Conservation (phyloP, 2,113 vertebrate species). For the Charadrius vociferus region DNA sequence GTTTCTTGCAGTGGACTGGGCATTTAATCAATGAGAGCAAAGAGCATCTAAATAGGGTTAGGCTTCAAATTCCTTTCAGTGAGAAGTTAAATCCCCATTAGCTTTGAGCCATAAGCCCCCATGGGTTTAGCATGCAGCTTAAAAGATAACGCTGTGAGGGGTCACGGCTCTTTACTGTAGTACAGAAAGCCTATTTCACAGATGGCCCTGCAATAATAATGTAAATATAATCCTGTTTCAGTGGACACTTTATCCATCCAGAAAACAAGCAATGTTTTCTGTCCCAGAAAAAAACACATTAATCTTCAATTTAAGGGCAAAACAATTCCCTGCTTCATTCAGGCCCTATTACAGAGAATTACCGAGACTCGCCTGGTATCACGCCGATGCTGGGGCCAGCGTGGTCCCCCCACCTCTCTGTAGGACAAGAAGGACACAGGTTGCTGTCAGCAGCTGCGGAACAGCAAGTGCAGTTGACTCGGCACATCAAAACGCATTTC, state of each 20-base stretch:
- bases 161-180: slow-evolving; percentile 39
- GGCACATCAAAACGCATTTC: background rate
- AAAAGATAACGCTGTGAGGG: slow-evolving; percentile 47
- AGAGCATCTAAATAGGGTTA: slow-evolving; percentile 64
- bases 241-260: slow-evolving; percentile 48
- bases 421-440: background rate
- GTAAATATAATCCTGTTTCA: slow-evolving; percentile 63
- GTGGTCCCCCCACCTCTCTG: background rate
- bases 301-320: slow-evolving; percentile 36
- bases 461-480: background rate
- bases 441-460: background rate
- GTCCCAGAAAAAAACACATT: background rate
- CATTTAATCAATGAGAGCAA: slow-evolving; percentile 57
- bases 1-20: slow-evolving; percentile 12
- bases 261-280: slow-evolving; percentile 43
- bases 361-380: background rate
- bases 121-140: slow-evolving; percentile 39
- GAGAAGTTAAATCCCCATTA: slow-evolving; percentile 62
- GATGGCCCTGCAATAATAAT: slow-evolving; percentile 39
- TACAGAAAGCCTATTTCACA: slow-evolving; percentile 62
- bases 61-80: slow-evolving; percentile 58
- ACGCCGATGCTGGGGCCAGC: background rate
- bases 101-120: slow-evolving; percentile 27
- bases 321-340: slow-evolving; percentile 11
- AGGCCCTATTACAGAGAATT: background rate